Evolutionary conservation across 35 echinoderm and acorn worm genomes (phyloP).

Genomic region (Strongylocentrotus purpuratus): DNA sequence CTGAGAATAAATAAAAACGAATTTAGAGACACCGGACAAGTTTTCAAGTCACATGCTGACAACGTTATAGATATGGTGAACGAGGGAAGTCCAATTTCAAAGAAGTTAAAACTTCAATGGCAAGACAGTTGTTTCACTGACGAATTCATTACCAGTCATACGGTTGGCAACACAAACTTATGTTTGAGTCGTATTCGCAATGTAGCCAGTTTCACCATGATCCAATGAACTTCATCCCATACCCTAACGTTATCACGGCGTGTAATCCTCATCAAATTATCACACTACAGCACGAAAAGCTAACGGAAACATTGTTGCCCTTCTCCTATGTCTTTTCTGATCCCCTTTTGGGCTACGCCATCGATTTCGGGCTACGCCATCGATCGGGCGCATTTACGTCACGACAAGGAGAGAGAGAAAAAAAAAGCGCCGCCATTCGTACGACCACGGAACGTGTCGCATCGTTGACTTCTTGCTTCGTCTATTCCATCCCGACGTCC

Average conservation of each 20-base stretch:
- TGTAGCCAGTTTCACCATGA: not conserved
- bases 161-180: no score
- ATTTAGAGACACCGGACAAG: not conserved
- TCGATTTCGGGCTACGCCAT: not conserved
- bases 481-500: not conserved
- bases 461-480: not conserved
- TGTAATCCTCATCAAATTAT: not conserved
- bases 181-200: not conserved
- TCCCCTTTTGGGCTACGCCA: not conserved
- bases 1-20: not conserved
- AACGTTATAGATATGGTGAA: no score
- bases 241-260: not conserved
- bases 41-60: not conserved
- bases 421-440: not conserved
- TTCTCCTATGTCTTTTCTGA: not conserved
- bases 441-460: not conserved
- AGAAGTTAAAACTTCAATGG: not conserved
- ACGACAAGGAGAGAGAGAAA: not conserved
- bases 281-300: not conserved
- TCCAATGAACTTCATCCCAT: not conserved
- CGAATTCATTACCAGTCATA: no score
- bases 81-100: not conserved
- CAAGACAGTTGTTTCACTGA: no score
- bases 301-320: not conserved
- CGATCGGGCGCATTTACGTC: not conserved